Percentiles rank a stretch among this genome's conserved stretches.
These are phyloP conservation scores for Hypomecis punctinalis DNA, from an alignment of 2,888 invertebrate genomes.

Conservation along the genomic window DNA sequence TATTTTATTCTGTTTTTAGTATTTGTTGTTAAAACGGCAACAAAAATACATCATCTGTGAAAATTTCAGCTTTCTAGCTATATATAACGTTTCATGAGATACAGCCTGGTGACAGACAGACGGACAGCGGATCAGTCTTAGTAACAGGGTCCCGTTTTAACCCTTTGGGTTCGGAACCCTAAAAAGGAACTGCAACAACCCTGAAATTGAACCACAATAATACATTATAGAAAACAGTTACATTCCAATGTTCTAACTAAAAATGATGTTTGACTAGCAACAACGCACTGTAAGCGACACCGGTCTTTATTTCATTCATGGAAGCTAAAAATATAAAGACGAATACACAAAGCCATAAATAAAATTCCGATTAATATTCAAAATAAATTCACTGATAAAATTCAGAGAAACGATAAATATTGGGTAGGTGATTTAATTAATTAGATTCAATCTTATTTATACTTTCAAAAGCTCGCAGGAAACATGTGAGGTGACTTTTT, in stretches of 20 bases:
- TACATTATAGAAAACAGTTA: too few species aligned
- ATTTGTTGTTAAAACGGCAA: too few species aligned
- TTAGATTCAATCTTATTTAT: constrained; percentile 2
- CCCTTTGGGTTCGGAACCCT: too few species aligned
- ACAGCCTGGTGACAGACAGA: too few species aligned
- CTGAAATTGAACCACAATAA: too few species aligned
- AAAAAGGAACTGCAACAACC: too few species aligned
- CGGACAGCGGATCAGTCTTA: too few species aligned
- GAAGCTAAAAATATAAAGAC: constrained; percentile 6
- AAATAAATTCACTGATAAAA: constrained; percentile 10
- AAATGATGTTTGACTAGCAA: neutral
- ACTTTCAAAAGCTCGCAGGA: constrained; percentile 2
- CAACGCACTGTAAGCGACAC: neutral
- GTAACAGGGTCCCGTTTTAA: too few species aligned
- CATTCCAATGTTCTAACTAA: neutral
- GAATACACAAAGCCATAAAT: constrained; percentile 2
- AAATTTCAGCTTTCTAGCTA: too few species aligned
- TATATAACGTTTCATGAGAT: too few species aligned
- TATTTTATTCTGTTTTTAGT: too few species aligned
- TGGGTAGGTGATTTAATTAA: neutral
- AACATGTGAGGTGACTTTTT: constrained; percentile 2
- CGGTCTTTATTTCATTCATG: neutral
- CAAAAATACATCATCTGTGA: too few species aligned
- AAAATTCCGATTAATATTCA: constrained; percentile 1
- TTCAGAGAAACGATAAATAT: constrained; percentile 1